Conservation (phyloP, 2,797 vertebrate genomes). For the Acanthurus leucopareius region DNA sequence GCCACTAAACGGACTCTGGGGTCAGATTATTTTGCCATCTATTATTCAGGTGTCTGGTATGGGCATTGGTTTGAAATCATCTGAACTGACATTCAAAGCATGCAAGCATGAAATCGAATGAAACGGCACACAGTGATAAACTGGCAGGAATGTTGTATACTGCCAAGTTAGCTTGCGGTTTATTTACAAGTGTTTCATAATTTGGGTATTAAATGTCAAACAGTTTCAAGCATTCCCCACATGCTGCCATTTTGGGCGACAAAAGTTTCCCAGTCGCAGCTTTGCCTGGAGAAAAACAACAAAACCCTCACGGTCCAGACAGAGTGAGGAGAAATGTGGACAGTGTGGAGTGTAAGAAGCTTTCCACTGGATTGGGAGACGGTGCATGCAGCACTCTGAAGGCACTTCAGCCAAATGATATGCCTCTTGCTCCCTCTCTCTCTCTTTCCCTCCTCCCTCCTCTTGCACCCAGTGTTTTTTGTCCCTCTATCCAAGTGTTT, state of each 20-base stretch:
- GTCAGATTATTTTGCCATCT: not conserved
- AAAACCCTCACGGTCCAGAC: conserved; percentile 2
- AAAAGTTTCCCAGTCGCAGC: not conserved
- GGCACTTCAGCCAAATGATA: conserved; percentile 71
- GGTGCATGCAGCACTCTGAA: conserved; percentile 40
- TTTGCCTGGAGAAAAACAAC: conserved; percentile 34
- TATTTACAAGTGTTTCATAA: conserved; percentile 8
- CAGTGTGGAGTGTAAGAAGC: conserved; percentile 20
- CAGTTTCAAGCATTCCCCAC: not conserved
- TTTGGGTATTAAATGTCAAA: conserved; percentile 7
- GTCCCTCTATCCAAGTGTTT: conserved; percentile 72
- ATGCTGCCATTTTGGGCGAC: not conserved
- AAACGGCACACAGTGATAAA: not conserved
- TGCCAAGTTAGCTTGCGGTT: not conserved
- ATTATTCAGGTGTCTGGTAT: not conserved
- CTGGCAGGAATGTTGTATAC: not conserved
- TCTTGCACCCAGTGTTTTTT: conserved; percentile 63
- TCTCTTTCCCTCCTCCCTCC: conserved; percentile 31
- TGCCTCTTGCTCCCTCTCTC: conserved; percentile 47
- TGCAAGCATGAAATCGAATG: not conserved
- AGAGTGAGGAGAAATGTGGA: conserved; percentile 31
- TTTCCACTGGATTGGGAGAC: conserved; percentile 41
- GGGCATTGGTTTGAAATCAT: not conserved
- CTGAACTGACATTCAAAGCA: not conserved
- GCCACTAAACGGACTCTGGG: not conserved